These are phyloP conservation scores for Geotrupes spiniger DNA, from an alignment of 2,888 invertebrate genomes.

Conservation along the genomic window DNA sequence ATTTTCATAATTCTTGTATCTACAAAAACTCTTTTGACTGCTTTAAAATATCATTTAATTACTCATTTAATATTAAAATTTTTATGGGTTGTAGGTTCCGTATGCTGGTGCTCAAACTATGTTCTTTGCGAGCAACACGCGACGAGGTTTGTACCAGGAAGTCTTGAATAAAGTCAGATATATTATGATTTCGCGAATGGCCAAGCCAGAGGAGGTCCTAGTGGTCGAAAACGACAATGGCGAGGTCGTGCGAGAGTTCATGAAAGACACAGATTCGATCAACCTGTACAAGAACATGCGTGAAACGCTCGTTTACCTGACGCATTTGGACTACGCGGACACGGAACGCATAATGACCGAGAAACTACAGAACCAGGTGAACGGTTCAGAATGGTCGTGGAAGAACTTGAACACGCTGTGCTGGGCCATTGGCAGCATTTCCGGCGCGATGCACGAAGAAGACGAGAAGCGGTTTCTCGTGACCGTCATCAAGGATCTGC, in stretches of 20 bases:
- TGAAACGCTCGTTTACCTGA: conserved; percentile 95
- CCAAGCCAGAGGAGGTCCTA: conserved; percentile 98
- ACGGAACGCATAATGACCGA: conserved; percentile 99
- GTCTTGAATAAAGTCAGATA: conserved; percentile 86
- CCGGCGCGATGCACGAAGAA: conserved; percentile 98
- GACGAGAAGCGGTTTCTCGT: conserved; percentile 99
- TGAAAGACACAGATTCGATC: conserved; percentile 99
- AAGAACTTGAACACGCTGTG: conserved; percentile 98
- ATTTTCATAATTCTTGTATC: too few relatives aligned
- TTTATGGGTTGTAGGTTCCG: background rate
- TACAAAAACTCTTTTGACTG: too few relatives aligned
- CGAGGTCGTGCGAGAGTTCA: conserved; percentile 98
- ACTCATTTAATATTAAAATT: too few relatives aligned
- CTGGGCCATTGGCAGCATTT: conserved; percentile 97
- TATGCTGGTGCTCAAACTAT: conserved; percentile 38
- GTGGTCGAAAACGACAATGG: conserved; percentile 99
- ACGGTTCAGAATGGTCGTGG: conserved; percentile 99
- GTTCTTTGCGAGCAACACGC: conserved; percentile 40
- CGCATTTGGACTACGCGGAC: conserved; percentile 96
- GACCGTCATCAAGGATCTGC: conserved; percentile 95
- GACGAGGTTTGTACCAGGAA: conserved; percentile 70
- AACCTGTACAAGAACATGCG: conserved; percentile 99
- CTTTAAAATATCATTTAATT: too few relatives aligned
- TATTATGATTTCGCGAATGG: conserved; percentile 99
- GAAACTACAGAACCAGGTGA: conserved; percentile 96